phyloP scores from a whole-genome alignment of 2,113 vertebrate genomes.

The Nycticebus coucang region DNA sequence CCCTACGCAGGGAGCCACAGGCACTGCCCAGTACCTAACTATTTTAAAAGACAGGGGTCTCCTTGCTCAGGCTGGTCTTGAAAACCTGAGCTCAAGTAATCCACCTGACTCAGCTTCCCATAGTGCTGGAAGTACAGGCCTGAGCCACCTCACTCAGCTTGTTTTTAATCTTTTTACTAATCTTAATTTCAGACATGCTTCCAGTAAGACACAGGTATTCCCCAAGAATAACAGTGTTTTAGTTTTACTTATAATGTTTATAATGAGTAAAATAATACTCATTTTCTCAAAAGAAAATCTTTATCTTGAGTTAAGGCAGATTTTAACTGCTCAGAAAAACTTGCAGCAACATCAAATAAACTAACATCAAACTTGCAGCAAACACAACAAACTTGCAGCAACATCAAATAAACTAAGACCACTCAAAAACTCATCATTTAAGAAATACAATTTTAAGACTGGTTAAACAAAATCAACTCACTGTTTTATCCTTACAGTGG shows the following conservation, averaged over 20 bases:
- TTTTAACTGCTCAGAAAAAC: constrained; percentile 13
- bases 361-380: too few relatives aligned
- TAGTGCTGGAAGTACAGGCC: too few relatives aligned
- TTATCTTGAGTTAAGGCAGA: background rate
- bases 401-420: constrained; percentile 27
- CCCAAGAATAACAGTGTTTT: constrained; percentile 2
- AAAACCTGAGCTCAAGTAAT: too few relatives aligned
- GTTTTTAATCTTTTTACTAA: background rate
- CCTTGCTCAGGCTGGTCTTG: too few relatives aligned
- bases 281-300: constrained; percentile 32
- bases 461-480: constrained; percentile 13
- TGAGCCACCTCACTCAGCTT: too few relatives aligned
- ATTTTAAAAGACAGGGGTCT: too few relatives aligned
- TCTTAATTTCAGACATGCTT: constrained; percentile 43
- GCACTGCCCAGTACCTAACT: too few relatives aligned
- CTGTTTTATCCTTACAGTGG: background rate
- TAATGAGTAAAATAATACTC: background rate
- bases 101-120: too few relatives aligned
- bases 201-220: background rate
- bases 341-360: background rate
- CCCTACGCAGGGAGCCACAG: too few relatives aligned
- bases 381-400: background rate
- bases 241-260: background rate
- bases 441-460: background rate
- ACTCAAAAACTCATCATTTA: background rate